A percentile compares a stretch with the other conserved stretches of the same genome.
Evolutionary conservation across 1,140 invertebrate species (phyloP).

Genomic region (Drosophila setifemur): DNA sequence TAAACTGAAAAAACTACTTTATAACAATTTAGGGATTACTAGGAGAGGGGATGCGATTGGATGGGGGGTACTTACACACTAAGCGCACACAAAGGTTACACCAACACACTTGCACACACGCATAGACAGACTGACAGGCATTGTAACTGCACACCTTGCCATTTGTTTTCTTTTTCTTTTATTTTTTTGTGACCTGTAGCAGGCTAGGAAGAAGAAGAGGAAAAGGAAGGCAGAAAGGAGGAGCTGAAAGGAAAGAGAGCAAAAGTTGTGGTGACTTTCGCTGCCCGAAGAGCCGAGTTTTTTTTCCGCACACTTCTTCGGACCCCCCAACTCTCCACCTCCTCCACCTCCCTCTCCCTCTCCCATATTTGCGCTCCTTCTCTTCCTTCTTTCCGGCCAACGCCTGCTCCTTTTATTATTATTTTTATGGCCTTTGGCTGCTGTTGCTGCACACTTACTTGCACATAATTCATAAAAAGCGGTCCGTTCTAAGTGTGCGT

Average conservation of each 20-base stretch:
- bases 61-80: background rate
- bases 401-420: conserved; percentile 48
- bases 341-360: background rate
- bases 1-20: conserved; percentile 49
- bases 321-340: background rate
- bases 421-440: conserved; percentile 52
- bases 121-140: conserved; percentile 4
- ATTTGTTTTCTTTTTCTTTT: conserved; percentile 29
- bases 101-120: background rate
- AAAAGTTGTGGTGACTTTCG: conserved; percentile 53
- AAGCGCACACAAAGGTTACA: background rate
- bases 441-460: conserved; percentile 32
- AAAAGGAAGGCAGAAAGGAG: background rate
- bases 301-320: conserved; percentile 21
- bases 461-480: conserved; percentile 59
- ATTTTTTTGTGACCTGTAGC: conserved; percentile 43
- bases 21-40: conserved; percentile 52
- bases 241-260: conserved; percentile 17
- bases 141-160: conserved; percentile 47
- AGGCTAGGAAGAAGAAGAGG: conserved; percentile 15
- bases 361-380: background rate
- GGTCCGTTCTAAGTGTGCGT: background rate
- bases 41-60: background rate
- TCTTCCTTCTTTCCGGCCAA: conserved; percentile 30
- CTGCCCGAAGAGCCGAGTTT: conserved; percentile 34